Evolutionary conservation across 2,888 invertebrate genomes (phyloP).

Genomic region (Phengaris alcon): DNA sequence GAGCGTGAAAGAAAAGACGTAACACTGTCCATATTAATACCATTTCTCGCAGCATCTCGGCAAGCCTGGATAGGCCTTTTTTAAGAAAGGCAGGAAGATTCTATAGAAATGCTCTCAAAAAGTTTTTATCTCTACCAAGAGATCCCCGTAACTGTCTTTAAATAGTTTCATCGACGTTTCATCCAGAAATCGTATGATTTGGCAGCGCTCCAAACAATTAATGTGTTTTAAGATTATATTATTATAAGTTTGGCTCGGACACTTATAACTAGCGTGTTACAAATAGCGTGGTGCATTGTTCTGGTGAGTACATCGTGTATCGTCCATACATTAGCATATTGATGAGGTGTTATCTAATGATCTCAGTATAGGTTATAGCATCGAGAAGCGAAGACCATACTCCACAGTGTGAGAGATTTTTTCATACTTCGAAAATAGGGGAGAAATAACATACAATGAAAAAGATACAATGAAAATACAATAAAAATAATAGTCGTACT

Average conservation of each 20-base stretch:
- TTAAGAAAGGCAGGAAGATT: no score
- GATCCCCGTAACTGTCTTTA: background rate
- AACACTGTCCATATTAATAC: no score
- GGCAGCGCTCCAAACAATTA: slow-evolving; percentile 5
- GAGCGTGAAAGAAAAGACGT: no score
- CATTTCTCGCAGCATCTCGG: no score
- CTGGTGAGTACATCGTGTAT: background rate
- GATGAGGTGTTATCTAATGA: slow-evolving; percentile 5
- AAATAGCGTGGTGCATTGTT: slow-evolving; percentile 10
- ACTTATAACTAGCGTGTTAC: background rate
- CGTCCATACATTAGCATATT: slow-evolving; percentile 4
- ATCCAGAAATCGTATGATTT: background rate
- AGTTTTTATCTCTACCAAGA: background rate
- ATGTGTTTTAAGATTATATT: slow-evolving; percentile 3
- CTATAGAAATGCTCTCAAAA: no score
- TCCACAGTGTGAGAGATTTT: background rate
- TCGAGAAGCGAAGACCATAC: background rate
- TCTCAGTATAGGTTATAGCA: background rate
- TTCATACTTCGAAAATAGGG: no score
- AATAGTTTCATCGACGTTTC: background rate
- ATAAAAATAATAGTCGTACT: no score
- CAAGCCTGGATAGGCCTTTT: no score
- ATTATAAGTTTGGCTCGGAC: background rate
- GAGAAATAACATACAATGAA: no score
- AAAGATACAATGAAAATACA: no score